Conservation (phyloP, 2,113 vertebrate species). For the Lampris incognitus region DNA sequence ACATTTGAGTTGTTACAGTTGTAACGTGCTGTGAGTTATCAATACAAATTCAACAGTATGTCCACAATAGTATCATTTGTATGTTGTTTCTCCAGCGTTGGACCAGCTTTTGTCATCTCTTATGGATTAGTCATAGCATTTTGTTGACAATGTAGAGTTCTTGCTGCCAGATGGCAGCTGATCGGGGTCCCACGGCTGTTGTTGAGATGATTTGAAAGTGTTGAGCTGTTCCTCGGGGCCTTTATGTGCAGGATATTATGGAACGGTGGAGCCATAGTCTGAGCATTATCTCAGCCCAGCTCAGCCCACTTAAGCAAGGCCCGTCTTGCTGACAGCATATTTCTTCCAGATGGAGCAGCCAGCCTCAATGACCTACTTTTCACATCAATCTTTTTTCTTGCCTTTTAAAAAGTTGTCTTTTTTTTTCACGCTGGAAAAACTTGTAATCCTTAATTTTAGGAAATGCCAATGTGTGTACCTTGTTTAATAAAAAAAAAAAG, state of each 20-base stretch:
- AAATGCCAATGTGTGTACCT: neutral
- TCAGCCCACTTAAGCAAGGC: neutral
- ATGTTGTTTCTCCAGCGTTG: neutral
- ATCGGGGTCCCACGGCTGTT: conserved; percentile 1
- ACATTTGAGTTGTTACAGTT: conserved; percentile 2
- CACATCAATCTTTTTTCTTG: conserved; percentile 34
- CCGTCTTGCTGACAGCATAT: conserved; percentile 33
- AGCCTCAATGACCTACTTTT: conserved; percentile 36
- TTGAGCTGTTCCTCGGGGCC: conserved; percentile 24
- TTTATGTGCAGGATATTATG: conserved; percentile 38
- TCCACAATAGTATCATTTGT: neutral
- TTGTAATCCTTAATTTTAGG: neutral
- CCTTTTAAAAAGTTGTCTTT: conserved; percentile 5
- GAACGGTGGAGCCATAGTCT: conserved; percentile 36
- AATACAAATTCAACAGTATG: neutral
- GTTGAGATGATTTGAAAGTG: conserved; percentile 2
- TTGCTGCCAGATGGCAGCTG: conserved; percentile 18
- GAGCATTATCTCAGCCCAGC: conserved; percentile 50
- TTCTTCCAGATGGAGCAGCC: conserved; percentile 63
- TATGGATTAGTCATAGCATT: conserved; percentile 2
- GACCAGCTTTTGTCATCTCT: neutral
- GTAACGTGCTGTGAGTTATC: conserved; percentile 19
- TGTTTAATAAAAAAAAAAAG: conserved; percentile 7
- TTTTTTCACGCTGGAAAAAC: neutral
- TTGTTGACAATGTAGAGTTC: conserved; percentile 5